phyloP scores from a whole-genome alignment of 2,113 vertebrate species.

The Nicator chloris region DNA sequence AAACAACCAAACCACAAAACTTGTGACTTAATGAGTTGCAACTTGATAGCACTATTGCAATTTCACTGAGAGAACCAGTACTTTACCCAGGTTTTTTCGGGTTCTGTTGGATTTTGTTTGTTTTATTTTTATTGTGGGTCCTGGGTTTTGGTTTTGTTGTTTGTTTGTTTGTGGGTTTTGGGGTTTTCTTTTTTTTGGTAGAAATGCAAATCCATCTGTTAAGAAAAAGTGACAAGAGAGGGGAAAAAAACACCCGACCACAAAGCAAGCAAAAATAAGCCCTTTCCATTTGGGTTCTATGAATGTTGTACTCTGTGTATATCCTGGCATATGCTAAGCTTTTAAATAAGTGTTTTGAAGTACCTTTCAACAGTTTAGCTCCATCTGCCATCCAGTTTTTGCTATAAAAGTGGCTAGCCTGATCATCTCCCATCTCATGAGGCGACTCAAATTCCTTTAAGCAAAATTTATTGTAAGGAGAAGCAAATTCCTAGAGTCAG shows the following conservation, averaged over 20 bases:
- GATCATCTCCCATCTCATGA: not conserved
- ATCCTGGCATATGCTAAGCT: slow-evolving; percentile 15
- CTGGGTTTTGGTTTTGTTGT: not conserved
- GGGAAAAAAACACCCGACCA: not conserved
- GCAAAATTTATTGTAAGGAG: not conserved
- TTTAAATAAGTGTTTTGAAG: slow-evolving; percentile 55
- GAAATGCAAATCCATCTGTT: not conserved
- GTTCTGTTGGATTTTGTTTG: not conserved
- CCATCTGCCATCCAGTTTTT: slow-evolving; percentile 35
- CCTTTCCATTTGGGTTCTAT: not conserved
- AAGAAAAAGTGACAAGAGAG: not conserved
- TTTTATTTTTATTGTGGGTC: not conserved
- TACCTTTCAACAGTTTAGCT: slow-evolving; percentile 39
- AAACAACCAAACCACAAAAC: not conserved
- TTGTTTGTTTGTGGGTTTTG: too few relatives aligned
- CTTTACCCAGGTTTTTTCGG: not conserved
- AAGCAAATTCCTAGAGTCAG: not conserved
- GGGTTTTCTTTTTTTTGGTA: not conserved
- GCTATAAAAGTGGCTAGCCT: slow-evolving; percentile 14
- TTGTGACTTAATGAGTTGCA: not conserved
- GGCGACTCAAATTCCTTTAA: not conserved
- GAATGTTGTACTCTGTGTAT: not conserved
- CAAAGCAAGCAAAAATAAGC: not conserved
- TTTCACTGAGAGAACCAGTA: not conserved
- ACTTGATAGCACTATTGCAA: not conserved